A percentile compares a stretch with the other conserved stretches of the same genome.
phyloP scores from a whole-genome alignment of 1,140 invertebrate genomes.

The Drosophila azteca region DNA sequence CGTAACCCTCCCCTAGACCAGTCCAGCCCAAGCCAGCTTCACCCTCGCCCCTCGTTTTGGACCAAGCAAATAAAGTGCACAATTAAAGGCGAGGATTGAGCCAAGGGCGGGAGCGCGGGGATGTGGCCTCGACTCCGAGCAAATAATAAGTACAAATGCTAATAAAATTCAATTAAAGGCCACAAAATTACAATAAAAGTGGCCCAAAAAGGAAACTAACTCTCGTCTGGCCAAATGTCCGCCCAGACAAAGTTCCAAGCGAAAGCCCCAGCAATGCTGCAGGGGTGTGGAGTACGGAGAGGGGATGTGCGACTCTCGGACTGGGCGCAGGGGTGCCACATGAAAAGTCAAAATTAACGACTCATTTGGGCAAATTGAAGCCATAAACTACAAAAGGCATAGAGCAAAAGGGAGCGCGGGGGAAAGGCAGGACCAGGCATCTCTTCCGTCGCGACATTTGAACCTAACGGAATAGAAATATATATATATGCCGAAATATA shows the following conservation, averaged over 20 bases:
- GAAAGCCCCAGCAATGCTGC: neutral
- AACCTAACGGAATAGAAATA: neutral
- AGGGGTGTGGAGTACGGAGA: neutral
- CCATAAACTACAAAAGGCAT: slow-evolving; percentile 68
- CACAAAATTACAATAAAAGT: slow-evolving; percentile 81
- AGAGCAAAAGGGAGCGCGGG: neutral
- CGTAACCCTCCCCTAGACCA: neutral
- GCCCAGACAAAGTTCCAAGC: neutral
- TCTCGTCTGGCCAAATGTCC: slow-evolving; percentile 23
- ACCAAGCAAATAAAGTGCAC: slow-evolving; percentile 64
- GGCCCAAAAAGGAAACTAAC: slow-evolving; percentile 59
- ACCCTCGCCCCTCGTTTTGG: neutral
- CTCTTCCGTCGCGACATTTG: neutral
- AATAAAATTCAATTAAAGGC: slow-evolving; percentile 83
- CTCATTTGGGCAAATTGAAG: slow-evolving; percentile 82
- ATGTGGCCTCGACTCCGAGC: slow-evolving; percentile 8
- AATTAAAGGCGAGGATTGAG: slow-evolving; percentile 55
- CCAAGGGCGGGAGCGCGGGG: neutral
- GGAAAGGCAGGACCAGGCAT: slow-evolving; percentile 21
- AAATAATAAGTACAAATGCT: slow-evolving; percentile 81
- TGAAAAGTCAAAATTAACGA: slow-evolving; percentile 82
- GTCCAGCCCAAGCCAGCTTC: neutral
- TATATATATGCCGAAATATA: neutral
- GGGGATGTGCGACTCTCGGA: neutral
- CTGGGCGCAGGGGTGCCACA: slow-evolving; percentile 34